Evolutionary conservation across 2,797 vertebrate genomes (phyloP), one percentile per base, ranked within the genome.

Genomic region (Moxostoma hubbsi): DNA sequence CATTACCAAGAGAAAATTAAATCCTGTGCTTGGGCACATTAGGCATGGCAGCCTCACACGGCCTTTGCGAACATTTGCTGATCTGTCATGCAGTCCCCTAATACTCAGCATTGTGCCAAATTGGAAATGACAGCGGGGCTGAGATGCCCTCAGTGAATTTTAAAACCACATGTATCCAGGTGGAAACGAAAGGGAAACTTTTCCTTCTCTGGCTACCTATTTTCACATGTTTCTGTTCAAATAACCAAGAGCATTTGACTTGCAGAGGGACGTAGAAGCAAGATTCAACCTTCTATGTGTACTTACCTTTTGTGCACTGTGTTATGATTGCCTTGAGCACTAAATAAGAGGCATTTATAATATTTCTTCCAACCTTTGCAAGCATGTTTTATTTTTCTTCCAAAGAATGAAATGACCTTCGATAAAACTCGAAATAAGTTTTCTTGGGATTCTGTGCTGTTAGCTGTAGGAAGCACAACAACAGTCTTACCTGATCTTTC

Each of bases 1-100:
- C 83, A 84, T 84, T 85, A 81, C 82, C 67, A 63, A 77, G 58
- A 75, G 79, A 83, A 82, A 83, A 85, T 85, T 74, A 74, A 83
- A 80, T 83, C 82, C 82, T 71, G 69, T 67, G 67, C 82, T 80
- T 74, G 84, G 65, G 65, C 76, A 59, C 77, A 82, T 82, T 82
- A 82, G 54, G 68, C 73, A 85, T 77, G 77, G 73, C 79, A 72
- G 77, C 73, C 61, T 83, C 70, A 74, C 73, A 80, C n/a, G 50
- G 77, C 71, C 69, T 82, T 68, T 80, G 61, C 58, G 51, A 73
- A 68, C 63, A 50, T 79, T 83, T 79, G 68, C 80, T 70, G 77
- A 83, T 77, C 76, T 80, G 73, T 83, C 84, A 80, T 74, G 72
- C 81, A 71, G 80, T 81, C 57, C 76, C 79, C 67, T 65, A 81